Evolutionary conservation across 2,113 vertebrate species (phyloP), one percentile per base, ranked within the genome.

Genomic region (Dinomys branickii): DNA sequence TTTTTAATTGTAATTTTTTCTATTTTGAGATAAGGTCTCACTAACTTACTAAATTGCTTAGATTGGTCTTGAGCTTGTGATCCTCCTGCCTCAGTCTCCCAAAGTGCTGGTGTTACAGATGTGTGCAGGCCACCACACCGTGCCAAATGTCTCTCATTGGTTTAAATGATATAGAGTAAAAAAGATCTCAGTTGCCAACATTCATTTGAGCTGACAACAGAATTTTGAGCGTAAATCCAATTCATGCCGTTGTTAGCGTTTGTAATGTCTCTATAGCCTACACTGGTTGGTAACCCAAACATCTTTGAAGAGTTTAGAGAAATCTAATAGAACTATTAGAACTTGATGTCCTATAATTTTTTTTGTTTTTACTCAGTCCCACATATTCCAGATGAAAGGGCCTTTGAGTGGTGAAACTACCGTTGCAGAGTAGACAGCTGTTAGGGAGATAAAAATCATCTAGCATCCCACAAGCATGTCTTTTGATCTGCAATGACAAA

Each of bases 361-460:
- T 33, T 85, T 94, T 94, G 83, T 52, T 65, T 87, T 82, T 83
- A 88, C 47, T 73, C 22, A 56, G 93, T 69, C n/a, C 30, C 38
- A 92, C 1, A 8, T 58, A 80, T 91, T 93, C n/a, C 58, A 94
- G 67, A 94, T 63, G 54, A 95, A 97, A 92, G 71, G 47, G 22
- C 22, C 83, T 86, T 73, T 69, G 71, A 83, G 12, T 89, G 41
- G 67, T 84, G 11, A 89, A 91, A 69, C 50, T 44, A n/a, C 73
- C 92, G 86, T 28, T 28, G 81, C 77, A 73, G 91, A 96, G 94
- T 85, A 92, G 84, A 84, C 9, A 88, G 24, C 50, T 90, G 47
- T 24, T 90, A 84, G 88, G 93, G 89, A 86, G 84, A 94, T 92
- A 84, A 54, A 54, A 89, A 56, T 54, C 35, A 47, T 54, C 33